Evolutionary conservation across 2,888 invertebrate species (phyloP).

Genomic region (Dendrolimus pini): DNA sequence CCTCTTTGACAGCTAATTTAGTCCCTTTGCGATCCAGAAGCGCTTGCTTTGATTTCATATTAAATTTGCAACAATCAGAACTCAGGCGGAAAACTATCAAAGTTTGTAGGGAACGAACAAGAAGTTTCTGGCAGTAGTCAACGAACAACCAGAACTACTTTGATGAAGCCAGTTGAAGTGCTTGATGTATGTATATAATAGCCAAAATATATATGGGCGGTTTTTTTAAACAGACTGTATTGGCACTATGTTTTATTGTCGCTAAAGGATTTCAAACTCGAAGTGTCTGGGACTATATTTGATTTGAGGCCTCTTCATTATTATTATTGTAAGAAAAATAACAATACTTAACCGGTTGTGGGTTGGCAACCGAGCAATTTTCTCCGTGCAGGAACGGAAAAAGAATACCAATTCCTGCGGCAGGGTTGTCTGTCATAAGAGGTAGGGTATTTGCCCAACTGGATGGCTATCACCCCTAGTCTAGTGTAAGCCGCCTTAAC

Average conservation of each 20-base stretch:
- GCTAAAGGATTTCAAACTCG: not conserved
- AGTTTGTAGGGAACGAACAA: conserved; percentile 44
- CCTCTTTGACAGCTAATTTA: conserved; percentile 12
- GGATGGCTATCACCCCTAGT: too few relatives aligned
- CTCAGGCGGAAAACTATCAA: conserved; percentile 60
- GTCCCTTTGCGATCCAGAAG: conserved; percentile 45
- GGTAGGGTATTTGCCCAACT: too few relatives aligned
- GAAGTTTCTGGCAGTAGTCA: conserved; percentile 42
- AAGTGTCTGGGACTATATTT: conserved; percentile 13
- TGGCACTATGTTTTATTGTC: not conserved
- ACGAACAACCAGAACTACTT: conserved; percentile 37
- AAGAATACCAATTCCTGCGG: too few relatives aligned
- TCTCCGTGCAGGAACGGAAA: too few relatives aligned
- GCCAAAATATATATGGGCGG: conserved; percentile 3
- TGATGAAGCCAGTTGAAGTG: conserved; percentile 25
- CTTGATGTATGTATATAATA: conserved; percentile 18
- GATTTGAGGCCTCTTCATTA: conserved; percentile 15
- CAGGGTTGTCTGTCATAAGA: too few relatives aligned
- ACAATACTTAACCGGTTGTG: too few relatives aligned
- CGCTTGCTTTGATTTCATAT: conserved; percentile 48
- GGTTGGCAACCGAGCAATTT: too few relatives aligned
- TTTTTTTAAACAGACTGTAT: too few relatives aligned
- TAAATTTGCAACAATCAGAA: conserved; percentile 62
- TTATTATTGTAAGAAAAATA: too few relatives aligned
- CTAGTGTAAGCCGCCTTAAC: too few relatives aligned